Evolutionary conservation across 1,140 invertebrate genomes (phyloP).

Genomic region (Drosophila bocki): DNA sequence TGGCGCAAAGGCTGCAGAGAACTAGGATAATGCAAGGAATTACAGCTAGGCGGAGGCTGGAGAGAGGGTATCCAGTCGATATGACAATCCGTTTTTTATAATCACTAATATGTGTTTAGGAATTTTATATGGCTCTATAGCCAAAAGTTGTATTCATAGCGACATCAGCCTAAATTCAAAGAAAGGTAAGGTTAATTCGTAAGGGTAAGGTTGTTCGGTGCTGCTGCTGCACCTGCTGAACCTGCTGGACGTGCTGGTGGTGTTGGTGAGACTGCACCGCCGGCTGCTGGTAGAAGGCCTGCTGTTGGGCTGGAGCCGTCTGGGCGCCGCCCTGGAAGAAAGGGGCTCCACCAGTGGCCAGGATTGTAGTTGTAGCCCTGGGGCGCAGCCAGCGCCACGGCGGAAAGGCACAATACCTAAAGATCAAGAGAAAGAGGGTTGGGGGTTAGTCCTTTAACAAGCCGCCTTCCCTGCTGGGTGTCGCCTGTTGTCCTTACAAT

Average conservation of each 20-base stretch:
- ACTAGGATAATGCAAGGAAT: too few relatives aligned
- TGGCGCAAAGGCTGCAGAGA: too few relatives aligned
- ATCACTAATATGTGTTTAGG: too few relatives aligned
- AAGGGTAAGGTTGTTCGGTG: too few relatives aligned
- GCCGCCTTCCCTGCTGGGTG: neutral
- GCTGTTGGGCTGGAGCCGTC: constrained; percentile 40
- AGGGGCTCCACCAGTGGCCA: constrained; percentile 44
- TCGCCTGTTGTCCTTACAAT: constrained; percentile 64
- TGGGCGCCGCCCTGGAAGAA: constrained; percentile 64
- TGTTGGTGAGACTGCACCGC: constrained; percentile 77
- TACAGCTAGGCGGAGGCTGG: too few relatives aligned
- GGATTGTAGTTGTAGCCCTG: constrained; percentile 83
- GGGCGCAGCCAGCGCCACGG: constrained; percentile 78
- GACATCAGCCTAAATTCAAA: too few relatives aligned
- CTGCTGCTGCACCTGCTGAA: constrained; percentile 55
- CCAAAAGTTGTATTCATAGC: too few relatives aligned
- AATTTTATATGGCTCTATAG: too few relatives aligned
- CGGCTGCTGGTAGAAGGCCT: constrained; percentile 82
- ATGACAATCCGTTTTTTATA: too few relatives aligned
- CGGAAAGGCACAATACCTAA: constrained; percentile 75
- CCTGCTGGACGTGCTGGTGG: constrained; percentile 49
- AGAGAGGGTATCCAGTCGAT: too few relatives aligned
- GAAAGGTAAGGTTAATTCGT: too few relatives aligned
- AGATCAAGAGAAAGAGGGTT: neutral
- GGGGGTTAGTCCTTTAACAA: constrained; percentile 7